These are phyloP conservation scores for Achlya flavicornis DNA, from an alignment of 2,888 invertebrate species.

Conservation along the genomic window DNA sequence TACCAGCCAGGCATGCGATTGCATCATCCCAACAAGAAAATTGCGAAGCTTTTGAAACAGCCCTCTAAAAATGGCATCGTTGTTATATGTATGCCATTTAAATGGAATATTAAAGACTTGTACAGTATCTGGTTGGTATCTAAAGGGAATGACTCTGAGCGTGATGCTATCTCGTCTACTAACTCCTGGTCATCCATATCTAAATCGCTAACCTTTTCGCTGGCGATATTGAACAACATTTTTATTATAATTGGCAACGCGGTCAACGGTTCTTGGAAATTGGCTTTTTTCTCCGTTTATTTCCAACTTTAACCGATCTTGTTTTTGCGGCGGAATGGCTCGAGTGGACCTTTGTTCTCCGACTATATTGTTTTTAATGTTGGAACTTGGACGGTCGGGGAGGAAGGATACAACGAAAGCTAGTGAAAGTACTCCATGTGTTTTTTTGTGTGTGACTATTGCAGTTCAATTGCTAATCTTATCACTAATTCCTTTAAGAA, in stretches of 20 bases:
- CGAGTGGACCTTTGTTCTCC: conserved; percentile 74
- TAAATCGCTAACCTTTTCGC: conserved; percentile 67
- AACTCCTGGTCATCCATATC: conserved; percentile 34
- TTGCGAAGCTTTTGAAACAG: conserved; percentile 24
- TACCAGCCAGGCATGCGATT: conserved; percentile 16
- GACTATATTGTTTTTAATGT: conserved; percentile 74
- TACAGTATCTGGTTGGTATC: no score
- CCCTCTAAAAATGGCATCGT: conserved; percentile 5
- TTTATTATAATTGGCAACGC: conserved; percentile 80
- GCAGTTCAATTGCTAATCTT: not conserved
- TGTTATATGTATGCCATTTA: not conserved
- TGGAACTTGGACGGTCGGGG: conserved; percentile 37
- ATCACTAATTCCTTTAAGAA: no score
- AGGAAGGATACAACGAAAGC: conserved; percentile 60
- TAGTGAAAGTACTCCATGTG: conserved; percentile 56
- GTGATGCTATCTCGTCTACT: conserved; percentile 32
- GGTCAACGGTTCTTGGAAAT: conserved; percentile 79
- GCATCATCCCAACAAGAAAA: conserved; percentile 29
- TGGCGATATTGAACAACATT: conserved; percentile 74
- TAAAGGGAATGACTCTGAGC: no score
- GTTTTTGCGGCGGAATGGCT: conserved; percentile 71
- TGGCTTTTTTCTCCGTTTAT: conserved; percentile 69
- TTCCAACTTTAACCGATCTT: conserved; percentile 73
- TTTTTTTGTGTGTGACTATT: no score
- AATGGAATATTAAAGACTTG: no score